Percentiles rank a stretch among this genome's conserved stretches.
These are phyloP conservation scores for Tonatia bakeri DNA, from an alignment of 2,113 vertebrate genomes.

Conservation along the genomic window DNA sequence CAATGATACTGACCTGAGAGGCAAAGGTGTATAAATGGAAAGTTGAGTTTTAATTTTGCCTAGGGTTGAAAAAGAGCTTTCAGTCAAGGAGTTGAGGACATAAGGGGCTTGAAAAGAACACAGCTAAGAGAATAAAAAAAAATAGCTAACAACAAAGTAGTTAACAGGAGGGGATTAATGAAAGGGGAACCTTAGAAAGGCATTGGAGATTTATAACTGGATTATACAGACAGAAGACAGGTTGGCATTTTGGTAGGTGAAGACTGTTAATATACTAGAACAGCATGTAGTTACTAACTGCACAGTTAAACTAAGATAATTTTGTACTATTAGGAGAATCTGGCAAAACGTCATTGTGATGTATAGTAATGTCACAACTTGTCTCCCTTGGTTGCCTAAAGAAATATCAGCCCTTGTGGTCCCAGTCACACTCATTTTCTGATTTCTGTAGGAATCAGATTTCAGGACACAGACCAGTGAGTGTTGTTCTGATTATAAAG, in stretches of 20 bases:
- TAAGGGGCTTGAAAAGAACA: not conserved
- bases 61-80: not conserved
- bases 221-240: not conserved
- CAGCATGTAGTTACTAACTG: not conserved
- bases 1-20: not conserved
- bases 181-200: not conserved
- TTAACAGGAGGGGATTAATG: not conserved
- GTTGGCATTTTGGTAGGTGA: not conserved
- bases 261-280: not conserved
- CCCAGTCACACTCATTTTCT: not conserved
- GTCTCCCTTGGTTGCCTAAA: not conserved
- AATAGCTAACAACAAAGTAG: not conserved
- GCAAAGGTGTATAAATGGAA: not conserved
- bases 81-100: not conserved
- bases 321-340: not conserved
- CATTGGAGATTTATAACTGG: not conserved
- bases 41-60: not conserved
- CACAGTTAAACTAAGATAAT: not conserved
- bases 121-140: not conserved
- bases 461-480: not conserved
- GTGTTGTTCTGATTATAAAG: not conserved
- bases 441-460: not conserved
- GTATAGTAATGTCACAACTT: not conserved
- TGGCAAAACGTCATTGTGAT: not conserved
- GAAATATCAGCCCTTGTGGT: not conserved